Percentiles rank a stretch among this genome's conserved stretches.
phyloP scores from a whole-genome alignment of 1,140 invertebrate genomes.

The Ostrea edulis region DNA sequence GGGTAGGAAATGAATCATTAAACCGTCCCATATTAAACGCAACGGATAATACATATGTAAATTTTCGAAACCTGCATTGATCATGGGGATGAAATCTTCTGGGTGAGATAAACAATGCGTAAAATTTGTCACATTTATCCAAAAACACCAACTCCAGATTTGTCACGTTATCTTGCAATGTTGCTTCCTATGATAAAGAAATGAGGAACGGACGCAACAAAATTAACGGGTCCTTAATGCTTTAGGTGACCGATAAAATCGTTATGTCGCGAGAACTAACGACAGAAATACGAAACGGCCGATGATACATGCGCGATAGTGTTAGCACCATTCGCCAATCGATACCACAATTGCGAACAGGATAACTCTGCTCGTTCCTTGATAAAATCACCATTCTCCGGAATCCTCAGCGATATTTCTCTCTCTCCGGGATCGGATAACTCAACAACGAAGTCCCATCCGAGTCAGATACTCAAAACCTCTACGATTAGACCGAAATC shows the following conservation, averaged over 20 bases:
- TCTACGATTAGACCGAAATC: constrained; percentile 56
- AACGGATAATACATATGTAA: constrained; percentile 33
- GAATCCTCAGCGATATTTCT: constrained; percentile 33
- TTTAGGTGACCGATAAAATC: constrained; percentile 54
- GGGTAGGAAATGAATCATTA: constrained; percentile 34
- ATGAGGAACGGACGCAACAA: constrained; percentile 32
- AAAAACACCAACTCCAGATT: constrained; percentile 20
- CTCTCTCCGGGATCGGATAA: constrained; percentile 55
- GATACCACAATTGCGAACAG: constrained; percentile 53
- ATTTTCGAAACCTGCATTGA: constrained; percentile 23
- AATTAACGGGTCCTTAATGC: constrained; percentile 56
- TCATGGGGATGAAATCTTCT: not conserved
- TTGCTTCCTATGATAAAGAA: constrained; percentile 19
- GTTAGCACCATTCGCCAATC: constrained; percentile 50
- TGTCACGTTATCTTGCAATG: not conserved
- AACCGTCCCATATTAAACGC: constrained; percentile 35
- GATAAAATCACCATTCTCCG: constrained; percentile 49
- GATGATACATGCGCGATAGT: constrained; percentile 54
- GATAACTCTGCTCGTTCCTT: constrained; percentile 51
- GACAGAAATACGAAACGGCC: constrained; percentile 55
- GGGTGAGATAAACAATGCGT: constrained; percentile 9
- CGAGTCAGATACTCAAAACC: constrained; percentile 46
- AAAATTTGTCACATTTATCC: constrained; percentile 20
- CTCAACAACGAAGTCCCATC: constrained; percentile 47
- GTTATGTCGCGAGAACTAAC: constrained; percentile 52